Conservation (phyloP, 2,113 vertebrate genomes). For the Hiodon alosoides region DNA sequence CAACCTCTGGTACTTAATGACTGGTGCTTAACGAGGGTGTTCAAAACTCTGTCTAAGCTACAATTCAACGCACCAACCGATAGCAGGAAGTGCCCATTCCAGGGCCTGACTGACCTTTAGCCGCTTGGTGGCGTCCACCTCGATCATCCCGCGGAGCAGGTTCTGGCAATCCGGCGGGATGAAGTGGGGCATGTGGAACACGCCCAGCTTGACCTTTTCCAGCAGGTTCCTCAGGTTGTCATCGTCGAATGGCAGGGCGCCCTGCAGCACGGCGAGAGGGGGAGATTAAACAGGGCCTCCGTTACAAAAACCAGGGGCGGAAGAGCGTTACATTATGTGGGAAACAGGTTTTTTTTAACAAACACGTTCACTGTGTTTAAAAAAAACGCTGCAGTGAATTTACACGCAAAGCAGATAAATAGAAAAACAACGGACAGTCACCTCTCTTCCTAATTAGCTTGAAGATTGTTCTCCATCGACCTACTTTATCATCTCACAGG, state of each 20-base stretch:
- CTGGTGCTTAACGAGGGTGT: no score
- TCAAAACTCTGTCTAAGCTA: no score
- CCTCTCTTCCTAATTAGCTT: constrained; percentile 26
- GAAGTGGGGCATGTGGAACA: constrained; percentile 92
- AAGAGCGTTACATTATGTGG: no score
- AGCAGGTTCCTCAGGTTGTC: constrained; percentile 80
- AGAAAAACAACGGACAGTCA: neutral
- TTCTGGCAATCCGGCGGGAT: constrained; percentile 92
- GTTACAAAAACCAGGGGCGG: no score
- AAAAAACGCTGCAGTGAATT: no score
- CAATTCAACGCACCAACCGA: neutral
- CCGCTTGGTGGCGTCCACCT: constrained; percentile 86
- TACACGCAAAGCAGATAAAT: neutral
- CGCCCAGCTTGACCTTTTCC: constrained; percentile 79
- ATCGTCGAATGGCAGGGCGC: constrained; percentile 79
- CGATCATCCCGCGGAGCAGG: constrained; percentile 88
- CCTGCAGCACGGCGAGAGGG: constrained; percentile 35
- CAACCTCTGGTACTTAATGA: no score
- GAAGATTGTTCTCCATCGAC: neutral
- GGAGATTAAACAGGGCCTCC: neutral
- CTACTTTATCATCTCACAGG: constrained; percentile 33
- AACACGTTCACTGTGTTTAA: no score
- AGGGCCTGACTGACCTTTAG: constrained; percentile 71
- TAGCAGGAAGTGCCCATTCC: neutral
- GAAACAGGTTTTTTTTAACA: no score